phyloP scores from a whole-genome alignment of 2,797 vertebrate genomes.

The Vireo griseus region DNA sequence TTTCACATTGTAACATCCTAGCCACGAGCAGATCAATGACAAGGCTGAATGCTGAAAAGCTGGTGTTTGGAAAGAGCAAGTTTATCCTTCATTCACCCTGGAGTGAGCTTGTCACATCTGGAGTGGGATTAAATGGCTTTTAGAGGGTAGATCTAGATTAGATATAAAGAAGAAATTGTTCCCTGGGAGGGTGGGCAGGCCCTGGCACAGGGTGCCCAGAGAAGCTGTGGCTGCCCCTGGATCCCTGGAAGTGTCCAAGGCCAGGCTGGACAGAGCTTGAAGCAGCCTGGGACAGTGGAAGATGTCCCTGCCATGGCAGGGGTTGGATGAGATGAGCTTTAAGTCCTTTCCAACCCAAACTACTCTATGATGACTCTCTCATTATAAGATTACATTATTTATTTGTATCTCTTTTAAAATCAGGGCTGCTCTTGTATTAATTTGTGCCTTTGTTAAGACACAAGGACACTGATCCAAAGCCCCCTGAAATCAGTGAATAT shows the following conservation, averaged over 20 bases:
- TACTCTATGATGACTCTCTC: fast-evolving
- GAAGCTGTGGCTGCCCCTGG: background rate
- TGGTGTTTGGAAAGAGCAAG: background rate
- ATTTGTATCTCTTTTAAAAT: background rate
- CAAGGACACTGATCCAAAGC: background rate
- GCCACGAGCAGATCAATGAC: background rate
- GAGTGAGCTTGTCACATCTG: background rate
- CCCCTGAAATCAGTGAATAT: background rate
- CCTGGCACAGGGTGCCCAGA: background rate
- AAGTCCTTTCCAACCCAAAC: background rate
- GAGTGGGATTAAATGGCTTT: background rate
- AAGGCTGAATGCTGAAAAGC: background rate
- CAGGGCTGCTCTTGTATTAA: background rate
- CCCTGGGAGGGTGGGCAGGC: background rate
- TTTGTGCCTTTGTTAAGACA: background rate
- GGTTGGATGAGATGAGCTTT: background rate
- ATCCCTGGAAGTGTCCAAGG: background rate
- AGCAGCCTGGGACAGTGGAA: background rate
- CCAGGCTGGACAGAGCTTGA: background rate
- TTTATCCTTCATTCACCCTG: background rate
- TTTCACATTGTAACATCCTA: background rate
- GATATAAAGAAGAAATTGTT: background rate
- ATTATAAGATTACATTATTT: background rate
- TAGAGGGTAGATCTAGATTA: background rate
- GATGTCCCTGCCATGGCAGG: background rate